A percentile compares a stretch with the other conserved stretches of the same genome.
These are phyloP conservation scores for Austrofundulus limnaeus DNA, from an alignment of 2,113 vertebrate genomes.

Conservation along the genomic window DNA sequence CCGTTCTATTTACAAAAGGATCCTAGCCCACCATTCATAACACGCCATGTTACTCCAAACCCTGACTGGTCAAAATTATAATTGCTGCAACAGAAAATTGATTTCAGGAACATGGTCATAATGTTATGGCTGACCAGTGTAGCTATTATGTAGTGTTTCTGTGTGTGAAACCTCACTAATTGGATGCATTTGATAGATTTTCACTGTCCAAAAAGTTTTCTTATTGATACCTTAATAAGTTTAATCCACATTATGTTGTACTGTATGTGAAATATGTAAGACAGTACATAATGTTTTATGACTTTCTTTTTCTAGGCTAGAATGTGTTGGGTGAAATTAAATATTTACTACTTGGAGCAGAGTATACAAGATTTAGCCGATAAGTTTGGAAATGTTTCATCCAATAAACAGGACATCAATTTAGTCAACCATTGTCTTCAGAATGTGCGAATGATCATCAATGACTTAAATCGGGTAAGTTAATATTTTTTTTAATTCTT, in stretches of 20 bases:
- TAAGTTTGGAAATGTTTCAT: conserved; percentile 83
- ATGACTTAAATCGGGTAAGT: conserved; percentile 63
- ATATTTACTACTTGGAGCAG: conserved; percentile 77
- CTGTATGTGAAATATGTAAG: neutral
- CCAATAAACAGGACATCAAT: conserved; percentile 79
- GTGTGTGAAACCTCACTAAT: neutral
- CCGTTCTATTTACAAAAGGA: no score
- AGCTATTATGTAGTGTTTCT: no score
- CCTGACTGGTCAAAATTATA: neutral
- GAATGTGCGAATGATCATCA: conserved; percentile 70
- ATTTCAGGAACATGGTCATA: neutral
- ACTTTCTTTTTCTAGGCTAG: conserved; percentile 60
- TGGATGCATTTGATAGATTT: neutral
- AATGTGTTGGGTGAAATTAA: conserved; percentile 82
- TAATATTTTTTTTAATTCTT: neutral
- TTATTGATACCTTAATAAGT: no score
- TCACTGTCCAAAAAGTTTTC: neutral
- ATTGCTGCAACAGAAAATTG: neutral
- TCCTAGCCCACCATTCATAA: no score
- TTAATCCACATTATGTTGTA: neutral
- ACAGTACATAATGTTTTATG: neutral
- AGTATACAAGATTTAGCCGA: conserved; percentile 76
- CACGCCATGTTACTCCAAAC: neutral
- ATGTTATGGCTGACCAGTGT: neutral
- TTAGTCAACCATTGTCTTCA: conserved; percentile 77